Evolutionary conservation across 2,888 invertebrate genomes (phyloP), one percentile per base, ranked within the genome.

Genomic region (Eupithecia centaureata): DNA sequence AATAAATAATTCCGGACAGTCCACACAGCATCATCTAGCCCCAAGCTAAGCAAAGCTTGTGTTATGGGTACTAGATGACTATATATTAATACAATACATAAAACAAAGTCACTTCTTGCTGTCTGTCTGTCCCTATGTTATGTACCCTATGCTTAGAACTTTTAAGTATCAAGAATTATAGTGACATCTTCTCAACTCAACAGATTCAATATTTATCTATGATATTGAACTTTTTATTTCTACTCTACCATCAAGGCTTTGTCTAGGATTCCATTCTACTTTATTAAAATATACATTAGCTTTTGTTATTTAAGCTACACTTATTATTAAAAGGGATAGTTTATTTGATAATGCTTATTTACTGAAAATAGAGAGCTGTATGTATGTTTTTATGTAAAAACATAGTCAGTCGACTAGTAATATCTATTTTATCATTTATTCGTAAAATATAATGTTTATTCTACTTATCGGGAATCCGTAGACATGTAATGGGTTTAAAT

Each of bases 371-470:
- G 73, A 73, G 74, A 73, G 73, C 74, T 73, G 70, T 66, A 68
- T 66, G 67, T 68, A 72, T 67, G 70, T 70, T 73, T 75, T 73
- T 70, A 63, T 47, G 12, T 61, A 70, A 71, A 74, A 73, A 75
- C 71, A 73, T 66, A 67, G 47, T 57, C 74, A 57, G 57, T 10
- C 57, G 57, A 57, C 57, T 33, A 57, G 32, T 30, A 10, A 5
- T 13, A 56, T 10, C 18, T 12, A 30, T 22, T 30, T 22, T 57
- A 33, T 28, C 10, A 18, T 56, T 28, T 0, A 18, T 42, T 18
- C 1, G 18, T 18, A 42, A 47, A 22, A 47, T 22, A 18, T 22
- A 12, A 10, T 47, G 22, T 47, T 47, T 42, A 12, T 22, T 22
- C 8, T 47, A 47, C 47, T 47, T 47, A 47, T 22, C 10, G 22